phyloP scores from a whole-genome alignment of 1,140 invertebrate species.

The Drosophila mayri region DNA sequence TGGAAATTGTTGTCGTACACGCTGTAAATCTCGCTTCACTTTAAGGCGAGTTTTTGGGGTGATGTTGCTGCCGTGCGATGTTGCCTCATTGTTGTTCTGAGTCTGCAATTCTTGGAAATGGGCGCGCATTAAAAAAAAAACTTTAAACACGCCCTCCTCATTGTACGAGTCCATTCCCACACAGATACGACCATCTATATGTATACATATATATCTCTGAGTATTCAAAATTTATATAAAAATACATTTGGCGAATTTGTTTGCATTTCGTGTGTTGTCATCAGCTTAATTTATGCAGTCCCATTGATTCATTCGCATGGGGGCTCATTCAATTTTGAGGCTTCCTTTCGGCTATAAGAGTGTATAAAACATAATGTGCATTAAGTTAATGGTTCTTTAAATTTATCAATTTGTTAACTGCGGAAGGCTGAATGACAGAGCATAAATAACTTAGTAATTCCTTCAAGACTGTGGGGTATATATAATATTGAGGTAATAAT shows the following conservation, averaged over 20 bases:
- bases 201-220: not conserved
- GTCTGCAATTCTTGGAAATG: conserved; percentile 72
- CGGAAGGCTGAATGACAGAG: not conserved
- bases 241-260: conserved; percentile 43
- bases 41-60: conserved; percentile 63
- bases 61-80: conserved; percentile 21
- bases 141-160: conserved; percentile 46
- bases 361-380: conserved; percentile 11
- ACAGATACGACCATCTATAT: conserved; percentile 9
- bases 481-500: too few relatives aligned
- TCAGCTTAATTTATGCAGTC: conserved; percentile 60
- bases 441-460: not conserved
- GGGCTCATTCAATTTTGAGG: conserved; percentile 32
- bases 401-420: conserved; percentile 23
- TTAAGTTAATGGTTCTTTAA: conserved; percentile 13
- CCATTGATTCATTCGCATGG: conserved; percentile 64
- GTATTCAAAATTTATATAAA: conserved; percentile 24
- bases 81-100: conserved; percentile 44
- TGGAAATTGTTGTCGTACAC: conserved; percentile 77
- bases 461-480: not conserved
- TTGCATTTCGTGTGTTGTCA: conserved; percentile 59
- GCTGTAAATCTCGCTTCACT: conserved; percentile 76
- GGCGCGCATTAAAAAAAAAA: conserved; percentile 59
- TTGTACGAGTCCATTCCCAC: conserved; percentile 24
- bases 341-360: conserved; percentile 13